Conservation (phyloP, 1,140 invertebrate genomes). For the Arion vulgaris region DNA sequence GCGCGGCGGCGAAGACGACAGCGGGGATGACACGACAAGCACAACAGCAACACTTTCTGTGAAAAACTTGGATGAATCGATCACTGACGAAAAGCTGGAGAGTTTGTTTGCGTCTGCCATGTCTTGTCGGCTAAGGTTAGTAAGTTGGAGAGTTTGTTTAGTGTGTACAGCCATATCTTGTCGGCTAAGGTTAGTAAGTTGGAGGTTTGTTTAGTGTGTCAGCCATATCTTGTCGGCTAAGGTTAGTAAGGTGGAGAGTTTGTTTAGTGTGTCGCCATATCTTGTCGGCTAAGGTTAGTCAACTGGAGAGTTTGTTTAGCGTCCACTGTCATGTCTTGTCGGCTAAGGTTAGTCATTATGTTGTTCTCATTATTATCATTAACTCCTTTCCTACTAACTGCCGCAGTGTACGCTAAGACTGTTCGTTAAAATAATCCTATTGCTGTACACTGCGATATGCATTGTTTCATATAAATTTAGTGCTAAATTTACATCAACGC, state of each 20-base stretch:
- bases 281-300: conserved; percentile 37
- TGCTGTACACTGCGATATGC: too few species aligned
- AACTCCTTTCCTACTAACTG: too few species aligned
- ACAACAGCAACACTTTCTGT: conserved; percentile 33
- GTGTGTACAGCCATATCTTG: not conserved
- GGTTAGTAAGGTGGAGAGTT: too few species aligned
- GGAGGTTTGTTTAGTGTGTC: conserved; percentile 33
- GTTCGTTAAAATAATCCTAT: too few species aligned
- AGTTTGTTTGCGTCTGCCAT: conserved; percentile 31
- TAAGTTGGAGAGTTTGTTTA: conserved; percentile 29
- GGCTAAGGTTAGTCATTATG: conserved; percentile 36
- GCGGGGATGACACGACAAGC: conserved; percentile 21
- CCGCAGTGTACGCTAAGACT: too few species aligned
- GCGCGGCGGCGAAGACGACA: conserved; percentile 1
- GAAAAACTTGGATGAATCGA: conserved; percentile 39
- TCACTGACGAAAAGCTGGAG: conserved; percentile 39
- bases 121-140: conserved; percentile 40
- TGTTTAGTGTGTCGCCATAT: too few species aligned
- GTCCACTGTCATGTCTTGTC: conserved; percentile 35
- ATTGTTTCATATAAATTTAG: too few species aligned
- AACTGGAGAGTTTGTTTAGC: conserved; percentile 37
- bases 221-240: conserved; percentile 35
- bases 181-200: conserved; percentile 28
- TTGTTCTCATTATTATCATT: too few species aligned
- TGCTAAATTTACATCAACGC: too few species aligned